These are phyloP conservation scores for Sceloporus undulatus DNA, from an alignment of 2,113 vertebrate genomes.

Conservation along the genomic window DNA sequence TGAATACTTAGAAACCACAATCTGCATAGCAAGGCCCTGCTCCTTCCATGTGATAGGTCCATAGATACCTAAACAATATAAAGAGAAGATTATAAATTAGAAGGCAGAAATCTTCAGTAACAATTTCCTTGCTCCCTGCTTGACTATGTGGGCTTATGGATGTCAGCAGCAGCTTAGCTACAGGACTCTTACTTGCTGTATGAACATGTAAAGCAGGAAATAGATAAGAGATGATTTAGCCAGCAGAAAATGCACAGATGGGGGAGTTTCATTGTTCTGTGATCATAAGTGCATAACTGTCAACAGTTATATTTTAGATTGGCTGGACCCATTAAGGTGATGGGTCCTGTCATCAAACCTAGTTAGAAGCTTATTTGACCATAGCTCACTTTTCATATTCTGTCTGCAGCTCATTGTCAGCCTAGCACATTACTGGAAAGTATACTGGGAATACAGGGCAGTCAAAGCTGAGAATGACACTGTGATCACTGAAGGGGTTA, in stretches of 20 bases:
- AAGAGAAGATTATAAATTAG: slow-evolving; percentile 9
- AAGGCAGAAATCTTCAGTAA: slow-evolving; percentile 33
- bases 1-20: not conserved
- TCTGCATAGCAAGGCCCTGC: too few relatives aligned
- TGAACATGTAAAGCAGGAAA: slow-evolving; percentile 1
- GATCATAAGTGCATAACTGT: slow-evolving; percentile 71
- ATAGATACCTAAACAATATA: slow-evolving; percentile 25
- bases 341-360: slow-evolving; percentile 79
- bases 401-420: slow-evolving; percentile 65
- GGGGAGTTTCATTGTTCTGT: slow-evolving; percentile 57
- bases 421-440: slow-evolving; percentile 10
- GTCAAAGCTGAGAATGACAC: not conserved
- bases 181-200: not conserved
- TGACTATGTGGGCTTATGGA: slow-evolving; percentile 9
- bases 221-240: slow-evolving; percentile 41
- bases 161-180: slow-evolving; percentile 25
- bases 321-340: slow-evolving; percentile 72
- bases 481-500: not conserved
- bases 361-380: slow-evolving; percentile 76
- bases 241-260: slow-evolving; percentile 58
- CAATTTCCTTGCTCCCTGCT: slow-evolving; percentile 11
- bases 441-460: slow-evolving; percentile 9
- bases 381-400: slow-evolving; percentile 51
- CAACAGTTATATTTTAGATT: slow-evolving; percentile 75
- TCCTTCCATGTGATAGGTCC: not conserved